These are phyloP conservation scores for Moxostoma hubbsi DNA, from an alignment of 2,797 vertebrate species.

Conservation along the genomic window DNA sequence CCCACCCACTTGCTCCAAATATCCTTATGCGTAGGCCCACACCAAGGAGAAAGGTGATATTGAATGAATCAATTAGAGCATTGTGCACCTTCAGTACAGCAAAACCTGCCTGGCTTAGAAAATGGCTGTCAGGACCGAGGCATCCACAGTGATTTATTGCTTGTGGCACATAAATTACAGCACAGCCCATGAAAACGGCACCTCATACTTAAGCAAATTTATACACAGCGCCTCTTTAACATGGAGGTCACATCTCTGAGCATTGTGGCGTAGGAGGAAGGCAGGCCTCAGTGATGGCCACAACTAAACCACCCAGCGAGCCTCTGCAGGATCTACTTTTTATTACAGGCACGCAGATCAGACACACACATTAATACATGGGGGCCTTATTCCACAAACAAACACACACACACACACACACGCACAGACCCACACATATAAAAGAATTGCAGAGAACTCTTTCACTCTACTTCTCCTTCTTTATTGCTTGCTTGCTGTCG, in stretches of 20 bases:
- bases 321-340: conserved; percentile 17
- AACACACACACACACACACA: conserved; percentile 51
- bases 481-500: no score
- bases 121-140: conserved; percentile 51
- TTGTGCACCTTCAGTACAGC: conserved; percentile 48
- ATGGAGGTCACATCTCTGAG: conserved; percentile 69
- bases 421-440: no score
- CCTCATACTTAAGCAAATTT: conserved; percentile 13
- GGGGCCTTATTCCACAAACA: conserved; percentile 47
- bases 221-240: conserved; percentile 70
- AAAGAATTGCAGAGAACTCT: neutral
- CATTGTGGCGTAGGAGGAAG: conserved; percentile 35
- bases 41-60: conserved; percentile 32
- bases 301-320: conserved; percentile 39
- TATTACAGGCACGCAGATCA: conserved; percentile 37
- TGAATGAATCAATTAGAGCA: conserved; percentile 43
- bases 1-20: conserved; percentile 23
- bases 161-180: conserved; percentile 59
- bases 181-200: conserved; percentile 64
- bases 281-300: conserved; percentile 35
- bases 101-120: conserved; percentile 56
- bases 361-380: conserved; percentile 39
- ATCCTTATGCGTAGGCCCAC: neutral
- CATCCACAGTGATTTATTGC: conserved; percentile 63
- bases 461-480: neutral